Evolutionary conservation across 2,113 vertebrate genomes (phyloP), one percentile per base, ranked within the genome.

Genomic region (Balaeniceps rex): DNA sequence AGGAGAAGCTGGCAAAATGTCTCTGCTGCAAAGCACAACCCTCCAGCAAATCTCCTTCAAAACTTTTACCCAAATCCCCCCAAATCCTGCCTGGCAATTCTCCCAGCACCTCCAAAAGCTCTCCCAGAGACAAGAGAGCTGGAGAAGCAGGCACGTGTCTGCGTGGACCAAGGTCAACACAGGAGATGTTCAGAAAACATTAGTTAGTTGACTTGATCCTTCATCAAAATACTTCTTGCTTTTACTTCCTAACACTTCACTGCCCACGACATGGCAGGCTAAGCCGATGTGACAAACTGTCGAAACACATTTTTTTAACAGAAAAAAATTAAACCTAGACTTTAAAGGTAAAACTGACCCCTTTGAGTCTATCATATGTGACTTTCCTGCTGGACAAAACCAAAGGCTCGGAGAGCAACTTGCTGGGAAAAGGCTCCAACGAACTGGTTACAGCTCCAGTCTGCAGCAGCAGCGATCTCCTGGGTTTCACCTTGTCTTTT

Each of bases 211-310:
- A 91, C 90, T 84, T 61, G 74, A 95, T 94, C 90, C 80, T 95
- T 97, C 94, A 92, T 95, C 95, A 96, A 85, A 92, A 95, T 57
- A 70, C 89, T 94, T 96, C 78, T 14, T 94, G 94, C 87, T 88
- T 69, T 92, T 85, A 91, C 95, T 86, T 94, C 93, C 91, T 94
- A 92, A 86, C 95, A 96, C 96, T 95, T 94, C 94, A 91, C 87
- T 97, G 91, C 94, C 95, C 93, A 95, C 85, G 90, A 94, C 60
- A 25, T 26, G 93, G 93, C 97, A 94, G 86, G 83, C 96, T 97
- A 90, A 97, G 95, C 95, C 36, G 19, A 94, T 95, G 91, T 96
- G 97, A 97, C 97, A 97, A 96, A 97, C 95, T 97, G 97, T 97
- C 96, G 55, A 91, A 95, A 97, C 92, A 83, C 86, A 94, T 97